Base-by-base conservation (phyloP, 2,888 invertebrate genomes). In the Calameuta filiformis region DNA sequence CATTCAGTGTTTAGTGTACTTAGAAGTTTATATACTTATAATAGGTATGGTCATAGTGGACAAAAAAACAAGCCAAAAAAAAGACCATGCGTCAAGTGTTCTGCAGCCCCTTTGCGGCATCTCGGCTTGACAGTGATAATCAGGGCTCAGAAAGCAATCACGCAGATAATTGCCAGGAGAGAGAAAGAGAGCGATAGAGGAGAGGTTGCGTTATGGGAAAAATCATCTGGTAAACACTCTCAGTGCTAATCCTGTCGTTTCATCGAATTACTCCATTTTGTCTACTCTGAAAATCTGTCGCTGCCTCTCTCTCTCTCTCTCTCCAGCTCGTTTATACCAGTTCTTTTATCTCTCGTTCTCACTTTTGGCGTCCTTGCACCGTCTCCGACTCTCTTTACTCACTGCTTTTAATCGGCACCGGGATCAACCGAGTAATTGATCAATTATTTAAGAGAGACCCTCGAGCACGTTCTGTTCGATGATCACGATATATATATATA, bases 201-300 rank as follows among this genome's bases (percentile, higher is more conserved):
- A 23, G 56, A 56, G 56, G 56, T 9, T 56, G 23, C 23, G 35
- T 34, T 12, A 68, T 68, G 56, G 56, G 56, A 87, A 89, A 88
- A 89, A 88, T 89, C 85, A 83, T 75, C 87, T 79, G 75, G 84
- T 85, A 89, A 88, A 89, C 87, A 89, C 85, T 86, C 84, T 84
- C 81, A 81, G 82, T 81, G 84, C 83, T 87, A 87, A 89, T 89
- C 87, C 84, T 75, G 69, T 74, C 78, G 76, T 76, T 74, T 78
- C 37, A 78, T 74, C 74, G 74, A 33, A 71, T 31, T 56, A 56
- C 56, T 56, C 9, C 56, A 56, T 56, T 56, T 56, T 56, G 56
- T 56, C 56, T 56, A 56, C 56, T 56, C 56, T 33, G 31, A 34
- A 31, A 71, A 12, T 31, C 31, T 69, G 6, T 34, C 34, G 4